Conservation (phyloP, 2,888 invertebrate species). For the Ceriagrion tenellum region DNA sequence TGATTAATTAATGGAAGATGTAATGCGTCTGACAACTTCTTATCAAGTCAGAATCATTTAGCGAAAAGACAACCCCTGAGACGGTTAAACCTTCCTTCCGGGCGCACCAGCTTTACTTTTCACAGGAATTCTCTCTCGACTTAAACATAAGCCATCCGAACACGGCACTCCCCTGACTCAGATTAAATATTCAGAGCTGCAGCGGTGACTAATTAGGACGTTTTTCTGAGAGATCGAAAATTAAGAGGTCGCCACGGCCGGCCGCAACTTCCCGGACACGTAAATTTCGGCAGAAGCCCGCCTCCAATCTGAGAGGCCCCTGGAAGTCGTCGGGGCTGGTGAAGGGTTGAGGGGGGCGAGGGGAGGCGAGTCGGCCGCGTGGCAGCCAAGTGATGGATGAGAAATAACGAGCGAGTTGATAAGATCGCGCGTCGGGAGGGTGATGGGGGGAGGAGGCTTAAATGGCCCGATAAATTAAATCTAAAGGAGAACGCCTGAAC, state of each 20-base stretch:
- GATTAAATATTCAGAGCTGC: neutral
- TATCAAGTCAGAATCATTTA: too few relatives aligned
- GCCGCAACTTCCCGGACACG: neutral
- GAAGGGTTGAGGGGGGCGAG: too few relatives aligned
- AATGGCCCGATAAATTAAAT: slow-evolving; percentile 31
- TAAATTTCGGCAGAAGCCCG: neutral
- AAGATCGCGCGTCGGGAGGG: neutral
- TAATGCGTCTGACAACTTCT: too few relatives aligned
- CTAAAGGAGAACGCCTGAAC: neutral
- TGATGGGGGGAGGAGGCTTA: neutral
- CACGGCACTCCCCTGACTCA: neutral
- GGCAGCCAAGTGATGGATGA: slow-evolving; percentile 56
- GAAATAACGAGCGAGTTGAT: slow-evolving; percentile 24
- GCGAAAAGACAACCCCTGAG: too few relatives aligned
- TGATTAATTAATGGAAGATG: too few relatives aligned
- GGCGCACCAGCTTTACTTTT: neutral
- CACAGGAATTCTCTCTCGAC: neutral
- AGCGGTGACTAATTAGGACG: neutral
- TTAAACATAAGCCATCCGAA: neutral
- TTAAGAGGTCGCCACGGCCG: neutral
- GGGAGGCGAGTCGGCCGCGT: neutral
- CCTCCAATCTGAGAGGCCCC: neutral
- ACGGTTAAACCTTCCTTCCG: too few relatives aligned
- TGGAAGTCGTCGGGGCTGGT: neutral
- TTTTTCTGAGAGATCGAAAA: neutral